phyloP scores from a whole-genome alignment of 1,140 invertebrate species.

The Drosophila navojoa region DNA sequence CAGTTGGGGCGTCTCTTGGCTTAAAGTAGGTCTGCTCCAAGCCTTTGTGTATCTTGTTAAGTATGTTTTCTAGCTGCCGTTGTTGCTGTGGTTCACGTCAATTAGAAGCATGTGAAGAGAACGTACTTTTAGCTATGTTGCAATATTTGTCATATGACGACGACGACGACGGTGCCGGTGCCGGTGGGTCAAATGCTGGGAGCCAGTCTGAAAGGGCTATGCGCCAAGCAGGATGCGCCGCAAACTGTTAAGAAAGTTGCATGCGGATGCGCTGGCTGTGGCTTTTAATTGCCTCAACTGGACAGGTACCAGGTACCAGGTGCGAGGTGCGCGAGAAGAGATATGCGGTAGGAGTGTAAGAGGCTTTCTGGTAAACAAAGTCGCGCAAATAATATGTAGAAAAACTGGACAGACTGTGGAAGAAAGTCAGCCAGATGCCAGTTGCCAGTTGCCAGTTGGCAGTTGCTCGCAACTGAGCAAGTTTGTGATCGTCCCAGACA shows the following conservation, averaged over 20 bases:
- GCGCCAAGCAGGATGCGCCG: slow-evolving; percentile 55
- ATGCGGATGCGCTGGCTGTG: slow-evolving; percentile 59
- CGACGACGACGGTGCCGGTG: neutral
- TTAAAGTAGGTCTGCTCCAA: slow-evolving; percentile 51
- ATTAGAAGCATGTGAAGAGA: slow-evolving; percentile 49
- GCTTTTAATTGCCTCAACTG: slow-evolving; percentile 62
- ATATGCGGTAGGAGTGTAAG: slow-evolving; percentile 10
- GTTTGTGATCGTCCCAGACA: slow-evolving; percentile 47
- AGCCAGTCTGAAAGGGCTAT: slow-evolving; percentile 22
- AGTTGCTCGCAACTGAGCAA: slow-evolving; percentile 23
- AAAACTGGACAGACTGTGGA: slow-evolving; percentile 74
- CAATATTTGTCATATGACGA: slow-evolving; percentile 16
- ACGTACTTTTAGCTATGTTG: slow-evolving; percentile 8
- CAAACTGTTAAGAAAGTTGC: slow-evolving; percentile 70
- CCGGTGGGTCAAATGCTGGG: neutral
- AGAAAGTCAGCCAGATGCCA: slow-evolving; percentile 63
- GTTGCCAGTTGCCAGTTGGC: slow-evolving; percentile 5
- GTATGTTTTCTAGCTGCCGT: slow-evolving; percentile 18
- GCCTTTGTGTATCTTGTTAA: slow-evolving; percentile 27
- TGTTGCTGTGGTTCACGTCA: slow-evolving; percentile 21
- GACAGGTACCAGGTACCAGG: slow-evolving; percentile 2
- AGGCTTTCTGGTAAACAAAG: slow-evolving; percentile 60
- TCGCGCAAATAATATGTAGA: slow-evolving; percentile 63
- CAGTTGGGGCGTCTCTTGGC: slow-evolving; percentile 34
- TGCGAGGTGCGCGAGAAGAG: neutral